These are phyloP conservation scores for Oreohelix idahoensis DNA, from an alignment of 1,140 invertebrate species.

Conservation along the genomic window DNA sequence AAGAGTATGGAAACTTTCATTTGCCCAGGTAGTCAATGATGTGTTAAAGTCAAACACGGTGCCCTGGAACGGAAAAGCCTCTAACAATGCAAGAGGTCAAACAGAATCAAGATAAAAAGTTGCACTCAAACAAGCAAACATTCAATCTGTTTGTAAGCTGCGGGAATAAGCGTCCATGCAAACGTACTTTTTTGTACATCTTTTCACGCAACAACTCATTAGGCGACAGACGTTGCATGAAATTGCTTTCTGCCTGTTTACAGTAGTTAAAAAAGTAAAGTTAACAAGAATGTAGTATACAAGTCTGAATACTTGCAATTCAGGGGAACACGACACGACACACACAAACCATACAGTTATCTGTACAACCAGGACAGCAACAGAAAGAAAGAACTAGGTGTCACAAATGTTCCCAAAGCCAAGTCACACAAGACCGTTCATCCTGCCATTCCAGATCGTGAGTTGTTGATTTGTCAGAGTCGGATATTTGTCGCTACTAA, in stretches of 20 bases:
- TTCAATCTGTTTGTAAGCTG: not conserved
- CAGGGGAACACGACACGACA: too few species aligned
- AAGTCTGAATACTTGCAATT: too few species aligned
- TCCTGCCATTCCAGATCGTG: not conserved
- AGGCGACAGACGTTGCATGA: not conserved
- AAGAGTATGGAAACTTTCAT: not conserved
- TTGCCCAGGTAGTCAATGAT: not conserved
- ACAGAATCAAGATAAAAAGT: not conserved
- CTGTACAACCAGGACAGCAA: too few species aligned
- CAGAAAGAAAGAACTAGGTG: not conserved
- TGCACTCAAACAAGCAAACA: slow-evolving; percentile 18
- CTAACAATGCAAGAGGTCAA: not conserved
- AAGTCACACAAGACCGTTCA: not conserved
- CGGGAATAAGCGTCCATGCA: not conserved
- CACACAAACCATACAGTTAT: too few species aligned
- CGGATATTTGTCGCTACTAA: slow-evolving; percentile 17
- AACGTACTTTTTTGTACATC: not conserved
- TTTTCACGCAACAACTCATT: not conserved
- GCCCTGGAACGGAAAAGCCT: not conserved
- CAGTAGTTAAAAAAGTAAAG: not conserved
- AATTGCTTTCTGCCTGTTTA: not conserved
- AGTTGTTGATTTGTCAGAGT: not conserved
- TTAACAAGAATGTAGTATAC: too few species aligned
- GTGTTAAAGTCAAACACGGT: not conserved
- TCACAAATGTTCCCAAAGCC: not conserved